Percentiles rank a stretch among this genome's conserved stretches.
These are phyloP conservation scores for Coelopa frigida DNA, from an alignment of 1,140 invertebrate genomes.

Conservation along the genomic window DNA sequence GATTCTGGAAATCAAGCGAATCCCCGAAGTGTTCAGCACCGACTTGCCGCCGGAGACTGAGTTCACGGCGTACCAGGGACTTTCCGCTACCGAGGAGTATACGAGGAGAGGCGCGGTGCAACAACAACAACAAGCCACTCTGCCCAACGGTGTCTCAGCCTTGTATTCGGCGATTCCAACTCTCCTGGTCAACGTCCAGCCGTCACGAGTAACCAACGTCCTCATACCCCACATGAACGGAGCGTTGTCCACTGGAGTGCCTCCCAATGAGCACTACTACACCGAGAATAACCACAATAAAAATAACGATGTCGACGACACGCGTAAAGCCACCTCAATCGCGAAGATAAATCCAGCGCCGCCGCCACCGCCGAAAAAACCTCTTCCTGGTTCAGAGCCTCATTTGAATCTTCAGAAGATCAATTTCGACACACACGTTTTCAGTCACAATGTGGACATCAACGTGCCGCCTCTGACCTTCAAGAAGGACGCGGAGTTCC, in stretches of 20 bases:
- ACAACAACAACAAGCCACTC: not conserved
- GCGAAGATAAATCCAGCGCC: slow-evolving; percentile 1
- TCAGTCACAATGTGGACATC: slow-evolving; percentile 34
- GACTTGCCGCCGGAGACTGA: slow-evolving; percentile 16
- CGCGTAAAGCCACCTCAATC: slow-evolving; percentile 9
- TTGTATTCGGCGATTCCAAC: too few species aligned
- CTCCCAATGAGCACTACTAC: slow-evolving; percentile 8
- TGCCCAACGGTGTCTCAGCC: too few species aligned
- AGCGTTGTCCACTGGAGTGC: too few species aligned
- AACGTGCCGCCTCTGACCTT: slow-evolving; percentile 34
- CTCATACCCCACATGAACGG: too few species aligned
- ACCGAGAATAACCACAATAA: not conserved
- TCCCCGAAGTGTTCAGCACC: slow-evolving; percentile 31
- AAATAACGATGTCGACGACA: not conserved
- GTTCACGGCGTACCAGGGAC: too few species aligned
- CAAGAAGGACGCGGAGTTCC: slow-evolving; percentile 22
- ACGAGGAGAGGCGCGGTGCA: too few species aligned
- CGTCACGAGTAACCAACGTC: too few species aligned
- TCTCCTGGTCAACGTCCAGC: too few species aligned
- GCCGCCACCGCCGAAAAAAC: not conserved
- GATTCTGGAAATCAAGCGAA: slow-evolving; percentile 26
- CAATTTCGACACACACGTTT: slow-evolving; percentile 22
- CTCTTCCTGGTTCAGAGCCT: too few species aligned
- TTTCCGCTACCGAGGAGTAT: too few species aligned
- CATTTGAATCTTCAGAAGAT: slow-evolving; percentile 16